A percentile compares a stretch with the other conserved stretches of the same genome.
Conservation (phyloP, 2,113 vertebrate genomes). For the Semnornis frantzii region DNA sequence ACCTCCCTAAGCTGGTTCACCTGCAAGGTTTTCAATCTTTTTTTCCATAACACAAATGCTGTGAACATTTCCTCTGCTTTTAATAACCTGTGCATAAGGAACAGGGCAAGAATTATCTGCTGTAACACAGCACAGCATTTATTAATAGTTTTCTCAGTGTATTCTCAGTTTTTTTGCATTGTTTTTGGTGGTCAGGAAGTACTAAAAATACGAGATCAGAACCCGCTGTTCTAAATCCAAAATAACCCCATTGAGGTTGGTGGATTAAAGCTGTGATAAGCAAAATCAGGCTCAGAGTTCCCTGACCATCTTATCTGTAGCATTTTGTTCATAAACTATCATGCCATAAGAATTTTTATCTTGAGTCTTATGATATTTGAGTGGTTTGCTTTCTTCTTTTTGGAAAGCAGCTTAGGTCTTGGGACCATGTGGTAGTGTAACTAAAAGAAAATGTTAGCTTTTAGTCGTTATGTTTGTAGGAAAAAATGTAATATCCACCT, state of each 20-base stretch:
- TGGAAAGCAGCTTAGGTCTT: neutral
- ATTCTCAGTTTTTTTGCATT: neutral
- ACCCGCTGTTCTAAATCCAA: conserved; percentile 3
- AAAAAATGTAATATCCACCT: neutral
- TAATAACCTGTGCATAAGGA: neutral
- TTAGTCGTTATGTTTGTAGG: neutral
- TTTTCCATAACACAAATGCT: neutral
- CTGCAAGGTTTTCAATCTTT: conserved; percentile 17
- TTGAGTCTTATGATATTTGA: fast-evolving
- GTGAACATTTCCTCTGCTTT: neutral
- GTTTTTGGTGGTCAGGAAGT: neutral
- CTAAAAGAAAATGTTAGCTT: neutral
- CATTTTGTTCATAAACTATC: neutral
- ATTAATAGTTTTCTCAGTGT: neutral
- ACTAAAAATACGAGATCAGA: neutral
- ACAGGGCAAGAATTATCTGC: neutral
- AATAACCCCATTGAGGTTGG: neutral
- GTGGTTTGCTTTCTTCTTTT: neutral
- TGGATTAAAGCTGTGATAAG: conserved; percentile 11
- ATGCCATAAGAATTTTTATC: neutral
- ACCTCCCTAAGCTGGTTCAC: neutral
- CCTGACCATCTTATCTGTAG: neutral
- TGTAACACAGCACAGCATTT: neutral
- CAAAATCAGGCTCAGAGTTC: neutral
- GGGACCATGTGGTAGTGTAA: fast-evolving